Base-by-base conservation (phyloP, 2,113 vertebrate genomes). In the Arizona elegans region DNA sequence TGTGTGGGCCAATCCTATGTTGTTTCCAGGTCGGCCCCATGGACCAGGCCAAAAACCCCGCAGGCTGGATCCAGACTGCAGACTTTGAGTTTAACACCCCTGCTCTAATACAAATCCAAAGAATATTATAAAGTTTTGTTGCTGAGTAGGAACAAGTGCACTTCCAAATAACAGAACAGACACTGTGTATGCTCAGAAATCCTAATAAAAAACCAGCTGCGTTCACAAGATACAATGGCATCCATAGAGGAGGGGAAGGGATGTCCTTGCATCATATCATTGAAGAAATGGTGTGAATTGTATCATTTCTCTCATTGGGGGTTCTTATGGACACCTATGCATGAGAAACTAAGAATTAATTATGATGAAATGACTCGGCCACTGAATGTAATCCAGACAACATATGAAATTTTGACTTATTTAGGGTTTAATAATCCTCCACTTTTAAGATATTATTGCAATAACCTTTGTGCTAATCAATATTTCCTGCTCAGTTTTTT, bases 1-100 rank as follows among this genome's bases (percentile, higher is more conserved):
- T 1, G 23, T 0, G 8, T 3, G 58, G 58, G 23, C 58, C 2
- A 2, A 2, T 24, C 58, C 58, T 59, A 26, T 1, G 3, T 2
- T 59, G 23, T 59, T 59, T 59, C 58, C 58, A 59, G 23, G 23
- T 59, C 8, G 1, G 23, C 3, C 2, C 23, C 58, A 26, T 1
- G 23, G 23, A 8, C 58, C 58, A 24, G 58, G 26, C 23, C 10
- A 24, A 59, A 1, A 23, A 59, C 23, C 58, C 58, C 8, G 2
- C 8, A 8, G 58, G 23, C 23, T 2, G 8, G 23, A 59, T 59
- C 23, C 58, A 59, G 58, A 26, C 23, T 0, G 3, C 21, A 8
- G 58, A 8, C 23, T 59, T 59, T 59, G 58, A 59, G 23, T 59
- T 59, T 24, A 58, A 58, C 21, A 59, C 58, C 8, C 23, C 58